Evolutionary conservation across 2,888 invertebrate species (phyloP), one percentile per base, ranked within the genome.

Genomic region (Ischnura elegans): DNA sequence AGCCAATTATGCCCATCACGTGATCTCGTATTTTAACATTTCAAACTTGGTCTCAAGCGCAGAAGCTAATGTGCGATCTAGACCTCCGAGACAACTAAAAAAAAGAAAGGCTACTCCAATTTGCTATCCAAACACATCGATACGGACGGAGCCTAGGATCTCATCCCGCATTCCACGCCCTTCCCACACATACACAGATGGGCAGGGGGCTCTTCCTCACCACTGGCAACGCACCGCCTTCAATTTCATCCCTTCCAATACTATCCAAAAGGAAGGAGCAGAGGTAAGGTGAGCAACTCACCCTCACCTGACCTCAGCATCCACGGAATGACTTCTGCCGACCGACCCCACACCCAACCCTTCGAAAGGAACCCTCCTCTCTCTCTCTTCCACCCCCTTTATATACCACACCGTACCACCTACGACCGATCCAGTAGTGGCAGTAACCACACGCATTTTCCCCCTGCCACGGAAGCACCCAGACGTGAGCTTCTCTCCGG

Each of bases 291-390:
- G 36, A 36, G n/a, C 4, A 76, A 13, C 76, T 36, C 76, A 36
- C 76, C 76, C 76, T 76, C 76, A 76, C 76, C 76, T 76, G 76
- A 76, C 76, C 76, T 76, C 36, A 36, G 76, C 76, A 76, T 76
- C 76, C 76, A 13, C 76, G 10, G 36, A 76, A 76, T 76, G 36
- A 76, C 76, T 76, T 76, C 76, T 36, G 8, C 21, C 61, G 25
- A 61, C 61, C n/a, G 4, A 3, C 61, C 61, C 61, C 61, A 3
- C n/a, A 61, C 21, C 4, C 61, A 25, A 4, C 25, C 61, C 61
- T 10, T 61, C 61, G 21, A 25, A 47, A 47, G 6, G 13, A 8
- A 47, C 51, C 51, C 13, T n/a, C n/a, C 61, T 25, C 61, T 61
- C 61, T n/a, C 76, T 36, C 76, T 16, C 76, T 3, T 10, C 29